Evolutionary conservation across 2,888 invertebrate species (phyloP).

Genomic region (Mythimna albipuncta): DNA sequence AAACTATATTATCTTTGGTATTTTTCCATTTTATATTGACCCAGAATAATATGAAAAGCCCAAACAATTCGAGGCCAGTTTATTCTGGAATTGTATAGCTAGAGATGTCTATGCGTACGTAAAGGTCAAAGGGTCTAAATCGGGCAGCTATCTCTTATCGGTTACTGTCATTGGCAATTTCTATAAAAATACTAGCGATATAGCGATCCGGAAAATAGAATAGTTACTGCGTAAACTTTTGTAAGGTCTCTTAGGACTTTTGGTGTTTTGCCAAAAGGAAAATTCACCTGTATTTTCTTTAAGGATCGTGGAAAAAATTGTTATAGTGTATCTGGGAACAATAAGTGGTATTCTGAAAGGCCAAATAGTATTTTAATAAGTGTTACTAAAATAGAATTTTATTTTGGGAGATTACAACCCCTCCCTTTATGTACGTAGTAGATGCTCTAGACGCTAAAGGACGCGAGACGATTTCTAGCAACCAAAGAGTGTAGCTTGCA

Average conservation of each 20-base stretch:
- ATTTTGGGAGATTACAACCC: too few relatives aligned
- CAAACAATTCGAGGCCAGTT: too few relatives aligned
- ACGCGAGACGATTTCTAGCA: too few relatives aligned
- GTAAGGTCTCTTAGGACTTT: slow-evolving; percentile 10
- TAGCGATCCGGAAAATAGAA: slow-evolving; percentile 20
- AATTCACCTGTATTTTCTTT: slow-evolving; percentile 1
- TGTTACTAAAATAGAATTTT: too few relatives aligned
- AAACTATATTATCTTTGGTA: too few relatives aligned
- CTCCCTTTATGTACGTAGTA: too few relatives aligned
- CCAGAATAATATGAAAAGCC: too few relatives aligned
- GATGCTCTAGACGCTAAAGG: too few relatives aligned
- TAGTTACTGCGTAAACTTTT: slow-evolving; percentile 6
- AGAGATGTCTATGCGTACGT: neutral
- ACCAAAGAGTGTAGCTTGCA: too few relatives aligned
- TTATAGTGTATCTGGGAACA: neutral
- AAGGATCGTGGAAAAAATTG: neutral
- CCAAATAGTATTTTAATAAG: neutral
- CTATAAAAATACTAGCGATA: slow-evolving; percentile 34
- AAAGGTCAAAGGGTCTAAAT: slow-evolving; percentile 8
- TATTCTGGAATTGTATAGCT: too few relatives aligned
- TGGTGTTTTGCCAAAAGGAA: neutral
- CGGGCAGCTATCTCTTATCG: slow-evolving; percentile 23
- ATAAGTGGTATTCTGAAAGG: neutral
- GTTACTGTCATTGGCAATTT: slow-evolving; percentile 27
- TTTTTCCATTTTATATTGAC: too few relatives aligned